Conservation (phyloP, 2,888 invertebrate species). For the Luperina nickerlii region DNA sequence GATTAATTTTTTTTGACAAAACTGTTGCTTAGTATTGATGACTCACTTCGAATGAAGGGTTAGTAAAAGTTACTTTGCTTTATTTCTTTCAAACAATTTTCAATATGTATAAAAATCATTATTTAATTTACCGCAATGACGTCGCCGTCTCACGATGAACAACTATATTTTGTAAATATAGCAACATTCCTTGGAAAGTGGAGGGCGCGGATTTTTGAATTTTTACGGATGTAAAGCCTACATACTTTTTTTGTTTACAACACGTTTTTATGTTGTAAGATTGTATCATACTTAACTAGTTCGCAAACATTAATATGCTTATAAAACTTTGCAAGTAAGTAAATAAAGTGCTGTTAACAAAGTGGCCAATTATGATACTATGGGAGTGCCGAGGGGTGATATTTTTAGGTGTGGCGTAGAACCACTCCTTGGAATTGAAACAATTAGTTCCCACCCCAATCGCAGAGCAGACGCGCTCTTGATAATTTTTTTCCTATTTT, state of each 20-base stretch:
- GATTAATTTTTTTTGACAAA: background rate
- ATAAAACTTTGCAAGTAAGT: background rate
- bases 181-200: conserved; percentile 37
- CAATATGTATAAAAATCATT: conserved; percentile 7
- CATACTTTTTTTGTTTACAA: conserved; percentile 5
- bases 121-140: conserved; percentile 37
- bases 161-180: conserved; percentile 21
- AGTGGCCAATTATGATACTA: conserved; percentile 44
- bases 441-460: conserved; percentile 82
- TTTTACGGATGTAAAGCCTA: background rate
- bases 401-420: conserved; percentile 83
- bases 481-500: conserved; percentile 60
- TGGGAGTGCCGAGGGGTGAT: conserved; percentile 81
- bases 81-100: background rate
- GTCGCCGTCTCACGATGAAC: background rate
- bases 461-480: conserved; percentile 72
- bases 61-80: background rate
- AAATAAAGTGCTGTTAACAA: conserved; percentile 26
- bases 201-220: conserved; percentile 33
- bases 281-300: conserved; percentile 1
- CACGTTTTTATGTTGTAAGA: background rate
- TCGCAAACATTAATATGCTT: background rate
- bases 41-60: background rate
- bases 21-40: background rate
- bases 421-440: conserved; percentile 86